These are phyloP conservation scores for Eubasilissa splendida DNA, from an alignment of 2,888 invertebrate species.

Conservation along the genomic window DNA sequence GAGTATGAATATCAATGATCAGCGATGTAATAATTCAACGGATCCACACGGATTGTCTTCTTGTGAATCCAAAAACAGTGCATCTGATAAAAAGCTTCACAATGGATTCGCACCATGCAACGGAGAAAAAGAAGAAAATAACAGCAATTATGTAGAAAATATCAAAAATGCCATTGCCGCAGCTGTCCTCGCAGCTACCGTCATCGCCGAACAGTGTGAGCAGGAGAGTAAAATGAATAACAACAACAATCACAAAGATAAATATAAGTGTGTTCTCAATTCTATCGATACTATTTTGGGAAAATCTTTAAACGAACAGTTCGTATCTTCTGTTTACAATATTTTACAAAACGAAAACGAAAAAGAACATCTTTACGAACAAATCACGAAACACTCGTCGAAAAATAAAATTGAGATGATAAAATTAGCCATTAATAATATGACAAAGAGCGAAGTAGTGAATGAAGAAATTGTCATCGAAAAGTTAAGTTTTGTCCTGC, in stretches of 20 bases:
- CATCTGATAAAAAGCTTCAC: background rate
- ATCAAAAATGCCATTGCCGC: constrained; percentile 73
- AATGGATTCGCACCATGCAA: background rate
- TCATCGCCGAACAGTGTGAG: constrained; percentile 70
- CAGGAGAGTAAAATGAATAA: constrained; percentile 64
- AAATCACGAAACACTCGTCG: constrained; percentile 70
- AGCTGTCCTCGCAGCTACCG: constrained; percentile 70
- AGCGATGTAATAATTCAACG: constrained; percentile 60
- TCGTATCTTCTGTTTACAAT: constrained; percentile 69
- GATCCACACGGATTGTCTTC: background rate
- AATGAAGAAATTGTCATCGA: constrained; percentile 76
- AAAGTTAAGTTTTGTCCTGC: constrained; percentile 76
- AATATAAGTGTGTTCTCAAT: constrained; percentile 70
- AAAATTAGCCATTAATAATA: constrained; percentile 72
- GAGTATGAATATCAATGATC: constrained; percentile 69
- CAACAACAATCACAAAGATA: constrained; percentile 70
- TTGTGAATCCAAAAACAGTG: background rate
- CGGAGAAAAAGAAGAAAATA: constrained; percentile 63
- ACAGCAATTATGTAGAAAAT: constrained; percentile 67
- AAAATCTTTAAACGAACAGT: constrained; percentile 69
- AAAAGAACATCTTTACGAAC: constrained; percentile 69
- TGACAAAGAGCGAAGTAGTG: constrained; percentile 68
- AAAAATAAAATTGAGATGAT: constrained; percentile 78
- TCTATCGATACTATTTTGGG: constrained; percentile 72
- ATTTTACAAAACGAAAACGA: constrained; percentile 71